These are phyloP conservation scores for Donacobius atricapilla DNA, from an alignment of 2,113 vertebrate genomes.

Conservation along the genomic window DNA sequence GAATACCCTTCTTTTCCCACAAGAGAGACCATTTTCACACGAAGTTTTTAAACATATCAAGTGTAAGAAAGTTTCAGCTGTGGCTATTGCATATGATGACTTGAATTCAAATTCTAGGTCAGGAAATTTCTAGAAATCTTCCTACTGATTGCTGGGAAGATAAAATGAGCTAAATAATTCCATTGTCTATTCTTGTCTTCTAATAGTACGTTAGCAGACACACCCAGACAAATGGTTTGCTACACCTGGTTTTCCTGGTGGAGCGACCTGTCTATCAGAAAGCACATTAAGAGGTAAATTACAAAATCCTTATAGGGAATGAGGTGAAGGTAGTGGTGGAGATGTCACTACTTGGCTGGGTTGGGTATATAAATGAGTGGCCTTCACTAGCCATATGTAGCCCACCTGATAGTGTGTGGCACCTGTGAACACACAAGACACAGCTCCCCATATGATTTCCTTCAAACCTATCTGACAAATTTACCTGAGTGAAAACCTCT, in stretches of 20 bases:
- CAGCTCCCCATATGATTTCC: background rate
- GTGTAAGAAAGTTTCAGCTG: background rate
- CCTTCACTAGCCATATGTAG: background rate
- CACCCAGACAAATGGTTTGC: background rate
- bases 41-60: background rate
- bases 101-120: background rate
- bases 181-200: background rate
- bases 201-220: background rate
- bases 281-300: background rate
- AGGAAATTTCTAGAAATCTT: background rate
- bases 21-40: background rate
- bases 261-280: background rate
- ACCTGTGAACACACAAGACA: background rate
- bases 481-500: background rate
- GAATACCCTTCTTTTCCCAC: background rate
- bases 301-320: background rate
- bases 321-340: background rate
- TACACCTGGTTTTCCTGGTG: background rate
- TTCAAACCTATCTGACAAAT: background rate
- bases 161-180: background rate
- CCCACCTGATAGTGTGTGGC: background rate
- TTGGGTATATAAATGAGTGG: rapidly evolving
- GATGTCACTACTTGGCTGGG: background rate
- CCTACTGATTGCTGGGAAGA: background rate
- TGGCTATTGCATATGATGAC: background rate